Base-by-base conservation (phyloP, 2,888 invertebrate genomes). In the Bellardia pandia region DNA sequence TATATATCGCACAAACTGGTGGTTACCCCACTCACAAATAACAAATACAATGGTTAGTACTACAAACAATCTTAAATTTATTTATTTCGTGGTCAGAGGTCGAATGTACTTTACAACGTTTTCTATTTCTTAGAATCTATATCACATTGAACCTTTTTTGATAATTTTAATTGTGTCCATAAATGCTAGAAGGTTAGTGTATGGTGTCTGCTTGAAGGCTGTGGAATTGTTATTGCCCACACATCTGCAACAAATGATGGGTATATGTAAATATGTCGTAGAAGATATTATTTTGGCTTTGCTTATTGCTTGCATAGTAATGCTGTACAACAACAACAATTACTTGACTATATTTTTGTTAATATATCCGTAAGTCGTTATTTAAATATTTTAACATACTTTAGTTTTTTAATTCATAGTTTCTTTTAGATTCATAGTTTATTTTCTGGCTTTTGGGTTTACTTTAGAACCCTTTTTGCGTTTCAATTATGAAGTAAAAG, bases 1-100 rank as follows among this genome's bases (percentile, higher is more conserved):
- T 94, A 95, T 99, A 53, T 99, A 99, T 92, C 96, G 98, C 90
- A 98, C 98, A 2, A 97, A 98, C 14, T 99, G 99, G 98, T 99
- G 99, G 99, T 93, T 99, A 76, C 98, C 98, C 0, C 96, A 99
- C 92, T 98, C 98, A 0, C 96, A 98, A 92, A 97, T 96, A 85
- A 96, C 96, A 91, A 97, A 98, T 92, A 96, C 97, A 85, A 95
- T 99, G 96, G 99, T 98, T 94, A 94, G 95, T 89, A 45, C 1
- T 14, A 37, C 3, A 9, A 11, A 37, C 5, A 9, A 11, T 30
- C 0, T 9, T 30, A 11, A 14, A n/a, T 7, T 56, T 3, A 23
- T 11, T 56, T 58, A 48, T 58, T 42, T 13, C 45, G 37, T 37
- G 37, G 6, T 37, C 37, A 6, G 37, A 5, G 6, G 37, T 3